Conservation (phyloP, 2,113 vertebrate genomes). For the Gavialis gangeticus region DNA sequence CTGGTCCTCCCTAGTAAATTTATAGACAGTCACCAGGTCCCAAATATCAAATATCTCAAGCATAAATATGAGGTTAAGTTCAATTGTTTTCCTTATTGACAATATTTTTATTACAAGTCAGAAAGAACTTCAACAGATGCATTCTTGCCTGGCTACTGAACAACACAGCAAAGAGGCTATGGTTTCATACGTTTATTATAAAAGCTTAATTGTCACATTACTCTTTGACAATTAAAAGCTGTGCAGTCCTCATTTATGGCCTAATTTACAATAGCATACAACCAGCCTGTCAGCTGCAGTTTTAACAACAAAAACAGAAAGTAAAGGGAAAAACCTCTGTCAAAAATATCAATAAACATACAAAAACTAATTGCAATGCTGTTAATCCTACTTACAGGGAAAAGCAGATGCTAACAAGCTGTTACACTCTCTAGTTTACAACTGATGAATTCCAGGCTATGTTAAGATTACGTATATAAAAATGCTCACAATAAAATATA, state of each 20-base stretch:
- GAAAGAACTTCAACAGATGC: neutral
- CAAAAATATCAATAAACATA: conserved; percentile 49
- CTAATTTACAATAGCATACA: neutral
- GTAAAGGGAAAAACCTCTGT: conserved; percentile 42
- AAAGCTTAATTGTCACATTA: neutral
- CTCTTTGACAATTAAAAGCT: conserved; percentile 39
- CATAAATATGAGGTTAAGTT: neutral
- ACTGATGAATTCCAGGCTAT: conserved; percentile 37
- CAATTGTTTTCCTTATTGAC: conserved; percentile 1
- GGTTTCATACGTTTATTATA: conserved; percentile 5
- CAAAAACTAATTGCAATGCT: conserved; percentile 42
- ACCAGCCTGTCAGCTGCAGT: neutral
- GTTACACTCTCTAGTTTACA: conserved; percentile 32
- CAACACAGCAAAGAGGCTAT: neutral
- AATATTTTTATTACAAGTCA: conserved; percentile 17
- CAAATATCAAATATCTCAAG: conserved; percentile 18
- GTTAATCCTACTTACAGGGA: conserved; percentile 24
- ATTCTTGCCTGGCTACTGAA: neutral
- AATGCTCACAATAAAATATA: conserved; percentile 52
- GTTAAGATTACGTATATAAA: conserved; percentile 49
- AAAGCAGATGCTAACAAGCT: conserved; percentile 24
- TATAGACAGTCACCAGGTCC: no score
- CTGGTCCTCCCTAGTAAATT: no score
- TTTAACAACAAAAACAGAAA: conserved; percentile 35
- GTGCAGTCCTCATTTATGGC: neutral